Conservation (phyloP, 2,113 vertebrate species). For the Leptodactylus fuscus region DNA sequence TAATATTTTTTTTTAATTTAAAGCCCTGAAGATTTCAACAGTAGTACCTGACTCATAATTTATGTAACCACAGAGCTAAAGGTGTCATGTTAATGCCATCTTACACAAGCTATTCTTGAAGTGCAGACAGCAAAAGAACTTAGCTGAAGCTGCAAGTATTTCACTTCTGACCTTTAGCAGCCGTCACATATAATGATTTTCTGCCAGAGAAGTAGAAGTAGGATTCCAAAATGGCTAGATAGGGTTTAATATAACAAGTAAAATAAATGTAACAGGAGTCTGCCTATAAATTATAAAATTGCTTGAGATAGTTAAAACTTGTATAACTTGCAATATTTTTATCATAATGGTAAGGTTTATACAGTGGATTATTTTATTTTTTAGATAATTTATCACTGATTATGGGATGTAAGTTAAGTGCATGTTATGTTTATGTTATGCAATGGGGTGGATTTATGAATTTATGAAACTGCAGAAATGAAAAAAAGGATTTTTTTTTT, state of each 20-base stretch:
- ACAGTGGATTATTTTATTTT: too few relatives aligned
- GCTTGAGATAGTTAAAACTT: not conserved
- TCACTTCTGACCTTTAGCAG: constrained; percentile 56
- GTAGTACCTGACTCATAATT: constrained; percentile 37
- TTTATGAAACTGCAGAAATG: too few relatives aligned
- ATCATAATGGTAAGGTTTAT: not conserved
- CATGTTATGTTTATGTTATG: too few relatives aligned
- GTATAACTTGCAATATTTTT: not conserved
- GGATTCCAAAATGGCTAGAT: constrained; percentile 31
- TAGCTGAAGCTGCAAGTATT: constrained; percentile 54
- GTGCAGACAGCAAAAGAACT: constrained; percentile 49
- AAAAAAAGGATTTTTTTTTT: too few relatives aligned
- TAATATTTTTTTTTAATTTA: constrained; percentile 23
- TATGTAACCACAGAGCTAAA: constrained; percentile 34
- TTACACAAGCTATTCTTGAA: constrained; percentile 27
- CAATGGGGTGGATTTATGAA: too few relatives aligned
- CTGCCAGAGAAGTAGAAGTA: constrained; percentile 28
- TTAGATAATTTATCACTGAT: too few relatives aligned
- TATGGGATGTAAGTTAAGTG: too few relatives aligned
- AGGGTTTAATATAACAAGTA: constrained; percentile 30
- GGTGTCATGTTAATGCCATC: constrained; percentile 47
- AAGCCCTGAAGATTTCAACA: constrained; percentile 18
- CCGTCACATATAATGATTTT: constrained; percentile 56
- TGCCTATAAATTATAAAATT: constrained; percentile 26
- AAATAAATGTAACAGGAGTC: constrained; percentile 20